Evolutionary conservation across 2,888 invertebrate species (phyloP).

Genomic region (Herminia tarsipennalis): DNA sequence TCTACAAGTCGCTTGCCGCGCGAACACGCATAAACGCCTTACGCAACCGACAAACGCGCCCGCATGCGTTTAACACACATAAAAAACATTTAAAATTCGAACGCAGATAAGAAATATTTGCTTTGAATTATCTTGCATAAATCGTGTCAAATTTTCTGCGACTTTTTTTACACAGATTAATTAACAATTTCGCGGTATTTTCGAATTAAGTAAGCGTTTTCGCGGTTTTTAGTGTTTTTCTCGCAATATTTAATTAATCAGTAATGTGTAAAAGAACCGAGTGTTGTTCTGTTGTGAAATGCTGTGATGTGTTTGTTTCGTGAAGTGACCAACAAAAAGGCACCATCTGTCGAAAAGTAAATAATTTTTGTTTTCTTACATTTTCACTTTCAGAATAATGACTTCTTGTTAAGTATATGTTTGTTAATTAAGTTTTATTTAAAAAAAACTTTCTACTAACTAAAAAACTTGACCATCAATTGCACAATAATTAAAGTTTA

Average conservation of each 20-base stretch:
- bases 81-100: conserved; percentile 44
- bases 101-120: conserved; percentile 37
- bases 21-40: conserved; percentile 65
- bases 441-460: no score
- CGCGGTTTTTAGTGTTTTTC: conserved; percentile 41
- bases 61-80: conserved; percentile 79
- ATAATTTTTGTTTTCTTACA: conserved; percentile 15
- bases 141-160: conserved; percentile 24
- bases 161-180: conserved; percentile 20
- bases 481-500: background rate
- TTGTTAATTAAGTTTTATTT: no score
- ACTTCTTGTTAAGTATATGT: no score
- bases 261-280: conserved; percentile 64
- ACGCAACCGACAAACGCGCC: conserved; percentile 63
- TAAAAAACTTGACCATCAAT: no score
- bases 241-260: conserved; percentile 35
- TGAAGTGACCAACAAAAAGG: conserved; percentile 64
- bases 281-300: conserved; percentile 50
- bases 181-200: conserved; percentile 32
- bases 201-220: conserved; percentile 12
- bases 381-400: no score
- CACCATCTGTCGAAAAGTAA: conserved; percentile 85
- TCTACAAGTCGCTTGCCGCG: conserved; percentile 62
- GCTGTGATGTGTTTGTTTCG: conserved; percentile 71
- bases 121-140: conserved; percentile 33